Evolutionary conservation across 30 jellyfish, hydroid and myxozoan genomes (phyloP).

Genomic region (Aurelia coerulea): DNA sequence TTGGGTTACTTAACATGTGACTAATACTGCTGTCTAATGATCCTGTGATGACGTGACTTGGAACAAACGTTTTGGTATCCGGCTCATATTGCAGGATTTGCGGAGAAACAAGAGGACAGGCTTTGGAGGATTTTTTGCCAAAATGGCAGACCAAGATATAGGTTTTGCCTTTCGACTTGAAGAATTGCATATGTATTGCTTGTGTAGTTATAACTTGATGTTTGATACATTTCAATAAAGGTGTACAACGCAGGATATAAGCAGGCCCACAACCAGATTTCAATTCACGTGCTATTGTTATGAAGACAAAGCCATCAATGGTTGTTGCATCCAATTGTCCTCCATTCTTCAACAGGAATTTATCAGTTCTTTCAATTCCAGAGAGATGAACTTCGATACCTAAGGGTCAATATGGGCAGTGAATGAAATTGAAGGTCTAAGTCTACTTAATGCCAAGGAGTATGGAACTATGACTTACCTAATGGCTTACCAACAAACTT

Average conservation of each 20-base stretch:
- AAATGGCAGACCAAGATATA: slow-evolving; percentile 66
- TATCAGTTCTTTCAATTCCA: slow-evolving; percentile 45
- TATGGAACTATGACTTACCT: background rate
- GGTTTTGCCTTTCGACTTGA: slow-evolving; percentile 1
- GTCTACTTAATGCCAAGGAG: background rate
- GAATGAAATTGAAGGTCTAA: background rate
- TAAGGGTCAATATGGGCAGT: background rate
- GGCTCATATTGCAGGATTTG: slow-evolving; percentile 32
- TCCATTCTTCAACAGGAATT: slow-evolving; percentile 24
- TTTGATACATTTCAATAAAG: slow-evolving; percentile 35
- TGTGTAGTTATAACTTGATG: slow-evolving; percentile 48
- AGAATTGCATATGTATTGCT: slow-evolving; percentile 65
- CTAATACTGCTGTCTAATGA: background rate
- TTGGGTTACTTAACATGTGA: background rate
- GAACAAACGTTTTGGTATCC: background rate
- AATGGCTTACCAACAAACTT: background rate
- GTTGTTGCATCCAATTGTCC: slow-evolving; percentile 60
- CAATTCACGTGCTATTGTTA: slow-evolving; percentile 67
- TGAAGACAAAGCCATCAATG: slow-evolving; percentile 48
- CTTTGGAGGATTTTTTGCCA: slow-evolving; percentile 1
- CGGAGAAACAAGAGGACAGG: slow-evolving; percentile 52
- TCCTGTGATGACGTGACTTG: slow-evolving; percentile 14
- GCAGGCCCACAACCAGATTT: slow-evolving; percentile 89
- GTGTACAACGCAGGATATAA: slow-evolving; percentile 64
- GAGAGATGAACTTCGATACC: slow-evolving; percentile 45